These are phyloP conservation scores for Sclerurus mexicanus DNA, from an alignment of 2,113 vertebrate species.

Conservation along the genomic window DNA sequence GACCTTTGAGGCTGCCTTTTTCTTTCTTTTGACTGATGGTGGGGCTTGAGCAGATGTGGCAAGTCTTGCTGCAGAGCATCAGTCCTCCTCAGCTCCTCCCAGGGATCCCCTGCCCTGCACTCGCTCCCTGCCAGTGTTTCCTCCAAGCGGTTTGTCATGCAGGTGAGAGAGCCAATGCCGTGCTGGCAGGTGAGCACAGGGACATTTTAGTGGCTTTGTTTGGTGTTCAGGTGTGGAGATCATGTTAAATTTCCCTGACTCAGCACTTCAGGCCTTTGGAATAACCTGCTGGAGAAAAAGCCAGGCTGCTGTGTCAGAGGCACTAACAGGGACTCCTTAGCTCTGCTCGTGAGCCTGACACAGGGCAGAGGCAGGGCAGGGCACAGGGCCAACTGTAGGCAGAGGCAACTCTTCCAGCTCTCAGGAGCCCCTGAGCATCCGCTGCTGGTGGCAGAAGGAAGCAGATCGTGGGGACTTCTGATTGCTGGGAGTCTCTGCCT, in stretches of 20 bases:
- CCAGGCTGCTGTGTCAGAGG: not conserved
- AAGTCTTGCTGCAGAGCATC: not conserved
- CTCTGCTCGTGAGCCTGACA: not conserved
- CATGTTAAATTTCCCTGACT: not conserved
- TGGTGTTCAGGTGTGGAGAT: not conserved
- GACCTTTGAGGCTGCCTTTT: not conserved
- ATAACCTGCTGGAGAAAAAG: not conserved
- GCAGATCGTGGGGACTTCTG: not conserved
- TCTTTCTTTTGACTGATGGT: accelerated
- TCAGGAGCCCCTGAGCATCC: not conserved
- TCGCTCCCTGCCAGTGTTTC: accelerated
- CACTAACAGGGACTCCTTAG: not conserved
- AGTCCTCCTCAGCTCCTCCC: not conserved
- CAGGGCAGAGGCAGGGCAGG: not conserved
- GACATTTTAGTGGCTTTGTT: not conserved
- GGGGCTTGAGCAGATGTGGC: not conserved
- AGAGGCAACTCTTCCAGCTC: not conserved
- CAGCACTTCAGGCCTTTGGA: not conserved
- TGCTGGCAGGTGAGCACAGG: not conserved
- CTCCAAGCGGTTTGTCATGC: not conserved
- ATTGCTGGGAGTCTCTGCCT: not conserved
- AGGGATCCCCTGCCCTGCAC: not conserved
- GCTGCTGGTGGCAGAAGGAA: not conserved
- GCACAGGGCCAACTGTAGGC: not conserved
- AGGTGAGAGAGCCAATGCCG: accelerated